phyloP scores from a whole-genome alignment of 1,140 invertebrate species.

The Drosophila mojavensis region DNA sequence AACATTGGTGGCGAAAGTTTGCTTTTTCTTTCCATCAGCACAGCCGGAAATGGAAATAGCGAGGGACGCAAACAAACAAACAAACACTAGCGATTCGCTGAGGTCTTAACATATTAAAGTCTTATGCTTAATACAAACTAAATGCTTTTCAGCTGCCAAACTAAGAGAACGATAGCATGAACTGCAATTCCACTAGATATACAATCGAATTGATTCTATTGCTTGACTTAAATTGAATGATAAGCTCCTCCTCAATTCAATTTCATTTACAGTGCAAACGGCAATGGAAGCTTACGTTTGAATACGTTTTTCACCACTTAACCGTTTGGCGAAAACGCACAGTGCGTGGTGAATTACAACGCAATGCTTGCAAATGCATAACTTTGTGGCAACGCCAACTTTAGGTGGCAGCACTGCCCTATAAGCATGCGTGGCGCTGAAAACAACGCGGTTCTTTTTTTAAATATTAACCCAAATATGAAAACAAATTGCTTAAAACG shows the following conservation, averaged over 20 bases:
- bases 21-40: slow-evolving; percentile 4
- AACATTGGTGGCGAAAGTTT: slow-evolving; percentile 56
- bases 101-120: slow-evolving; percentile 37
- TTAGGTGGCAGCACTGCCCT: neutral
- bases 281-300: neutral
- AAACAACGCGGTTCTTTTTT: too few relatives aligned
- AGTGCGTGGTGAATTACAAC: neutral
- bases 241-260: too few relatives aligned
- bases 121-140: slow-evolving; percentile 7
- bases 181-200: too few relatives aligned
- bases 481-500: too few relatives aligned
- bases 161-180: neutral
- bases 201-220: too few relatives aligned
- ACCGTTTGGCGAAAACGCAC: neutral
- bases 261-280: neutral
- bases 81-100: slow-evolving; percentile 6
- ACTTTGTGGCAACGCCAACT: neutral
- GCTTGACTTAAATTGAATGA: too few relatives aligned
- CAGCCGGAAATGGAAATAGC: slow-evolving; percentile 59
- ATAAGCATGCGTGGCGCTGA: neutral
- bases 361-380: neutral
- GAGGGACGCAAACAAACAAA: neutral
- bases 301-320: neutral
- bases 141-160: neutral
- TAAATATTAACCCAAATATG: too few relatives aligned